phyloP scores from a whole-genome alignment of 2,888 invertebrate genomes.

The Rotaria sp. region DNA sequence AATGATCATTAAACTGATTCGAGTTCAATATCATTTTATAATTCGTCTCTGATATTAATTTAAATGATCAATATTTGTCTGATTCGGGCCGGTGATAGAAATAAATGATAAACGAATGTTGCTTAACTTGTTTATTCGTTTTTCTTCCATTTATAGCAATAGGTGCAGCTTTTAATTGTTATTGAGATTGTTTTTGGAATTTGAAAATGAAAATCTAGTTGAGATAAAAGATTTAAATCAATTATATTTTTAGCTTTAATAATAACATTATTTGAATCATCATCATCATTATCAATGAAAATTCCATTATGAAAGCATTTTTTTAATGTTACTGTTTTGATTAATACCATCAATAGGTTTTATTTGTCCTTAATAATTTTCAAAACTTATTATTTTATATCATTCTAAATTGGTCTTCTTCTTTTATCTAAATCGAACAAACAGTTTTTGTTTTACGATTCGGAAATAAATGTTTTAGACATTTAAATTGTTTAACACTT shows the following conservation, averaged over 20 bases:
- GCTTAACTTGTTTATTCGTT: too few relatives aligned
- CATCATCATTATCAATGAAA: not conserved
- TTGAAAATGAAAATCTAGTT: not conserved
- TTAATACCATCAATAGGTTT: not conserved
- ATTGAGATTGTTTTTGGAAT: not conserved
- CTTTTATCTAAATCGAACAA: not conserved
- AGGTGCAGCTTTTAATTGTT: not conserved
- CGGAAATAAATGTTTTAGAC: too few relatives aligned
- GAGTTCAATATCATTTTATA: too few relatives aligned
- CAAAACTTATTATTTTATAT: not conserved
- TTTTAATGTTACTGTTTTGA: conserved; percentile 25
- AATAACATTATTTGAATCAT: too few relatives aligned
- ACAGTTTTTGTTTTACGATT: not conserved
- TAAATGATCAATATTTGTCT: too few relatives aligned
- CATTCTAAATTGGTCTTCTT: not conserved
- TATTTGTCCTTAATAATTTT: conserved; percentile 27
- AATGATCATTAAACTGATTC: too few relatives aligned
- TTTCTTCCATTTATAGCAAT: not conserved
- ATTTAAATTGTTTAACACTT: too few relatives aligned
- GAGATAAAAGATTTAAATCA: not conserved
- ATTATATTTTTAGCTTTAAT: not conserved
- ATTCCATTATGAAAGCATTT: not conserved
- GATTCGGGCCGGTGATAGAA: too few relatives aligned
- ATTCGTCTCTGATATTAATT: too few relatives aligned
- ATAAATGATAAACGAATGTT: too few relatives aligned